Evolutionary conservation across 1,140 invertebrate genomes (phyloP).

Genomic region (Orussus abietinus): DNA sequence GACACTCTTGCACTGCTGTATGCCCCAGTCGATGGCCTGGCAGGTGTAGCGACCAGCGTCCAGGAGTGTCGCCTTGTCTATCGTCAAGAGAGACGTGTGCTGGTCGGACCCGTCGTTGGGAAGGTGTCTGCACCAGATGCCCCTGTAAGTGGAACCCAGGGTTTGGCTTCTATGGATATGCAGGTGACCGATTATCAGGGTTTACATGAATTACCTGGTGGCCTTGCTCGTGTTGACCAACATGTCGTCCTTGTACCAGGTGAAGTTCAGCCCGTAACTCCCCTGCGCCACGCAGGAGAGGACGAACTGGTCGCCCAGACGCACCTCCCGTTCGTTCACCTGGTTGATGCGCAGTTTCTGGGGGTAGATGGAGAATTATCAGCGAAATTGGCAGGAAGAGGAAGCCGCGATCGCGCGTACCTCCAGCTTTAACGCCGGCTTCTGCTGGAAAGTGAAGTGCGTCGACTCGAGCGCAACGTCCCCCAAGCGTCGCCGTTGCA

Average conservation of each 20-base stretch:
- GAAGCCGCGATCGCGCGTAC: constrained; percentile 30
- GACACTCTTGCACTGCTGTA: constrained; percentile 69
- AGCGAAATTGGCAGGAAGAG: constrained; percentile 1
- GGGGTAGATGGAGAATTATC: too few species aligned
- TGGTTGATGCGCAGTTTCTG: constrained; percentile 47
- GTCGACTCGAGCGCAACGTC: constrained; percentile 62
- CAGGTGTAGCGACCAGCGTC: constrained; percentile 74
- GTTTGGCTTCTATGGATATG: too few species aligned
- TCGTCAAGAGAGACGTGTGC: constrained; percentile 65
- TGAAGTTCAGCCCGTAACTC: constrained; percentile 67
- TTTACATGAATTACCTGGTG: constrained; percentile 57
- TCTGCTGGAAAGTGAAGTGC: constrained; percentile 59
- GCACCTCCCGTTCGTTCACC: constrained; percentile 56
- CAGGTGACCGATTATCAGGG: background rate
- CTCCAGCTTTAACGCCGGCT: constrained; percentile 57
- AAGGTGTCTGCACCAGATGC: constrained; percentile 46
- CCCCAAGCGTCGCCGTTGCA: constrained; percentile 60
- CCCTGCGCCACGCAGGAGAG: constrained; percentile 73
- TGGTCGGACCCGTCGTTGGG: constrained; percentile 63
- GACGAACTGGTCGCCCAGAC: constrained; percentile 70
- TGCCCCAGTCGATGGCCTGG: constrained; percentile 66
- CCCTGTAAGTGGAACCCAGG: too few species aligned
- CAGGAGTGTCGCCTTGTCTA: constrained; percentile 62
- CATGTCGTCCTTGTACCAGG: constrained; percentile 77
- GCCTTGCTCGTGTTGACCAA: constrained; percentile 68